Evolutionary conservation across 2,113 vertebrate species (phyloP).

Genomic region (Pimephales promelas): DNA sequence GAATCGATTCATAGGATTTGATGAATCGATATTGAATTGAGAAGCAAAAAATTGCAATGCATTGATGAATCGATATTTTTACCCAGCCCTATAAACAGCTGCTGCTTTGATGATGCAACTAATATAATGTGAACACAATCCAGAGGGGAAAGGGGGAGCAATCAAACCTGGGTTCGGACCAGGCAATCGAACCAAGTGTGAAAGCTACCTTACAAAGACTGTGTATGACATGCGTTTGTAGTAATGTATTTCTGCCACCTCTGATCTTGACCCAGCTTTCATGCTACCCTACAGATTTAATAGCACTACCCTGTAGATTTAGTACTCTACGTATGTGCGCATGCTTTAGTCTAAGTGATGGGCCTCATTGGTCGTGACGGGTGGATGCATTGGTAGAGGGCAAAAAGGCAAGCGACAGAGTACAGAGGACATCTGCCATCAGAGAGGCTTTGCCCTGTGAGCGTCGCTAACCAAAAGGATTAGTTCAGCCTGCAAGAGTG

Average conservation of each 20-base stretch:
- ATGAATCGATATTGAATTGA: too few species aligned
- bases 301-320: slow-evolving; percentile 23
- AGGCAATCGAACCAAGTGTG: too few species aligned
- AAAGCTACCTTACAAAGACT: not conserved
- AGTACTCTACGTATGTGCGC: slow-evolving; percentile 13
- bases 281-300: slow-evolving; percentile 5
- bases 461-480: slow-evolving; percentile 56
- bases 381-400: slow-evolving; percentile 42
- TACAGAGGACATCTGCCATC: slow-evolving; percentile 39
- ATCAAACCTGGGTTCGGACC: too few species aligned
- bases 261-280: slow-evolving; percentile 12
- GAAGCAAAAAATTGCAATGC: too few species aligned
- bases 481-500: slow-evolving; percentile 54
- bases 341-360: not conserved
- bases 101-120: too few species aligned
- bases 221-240: not conserved
- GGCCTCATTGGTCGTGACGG: slow-evolving; percentile 23
- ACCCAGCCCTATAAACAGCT: too few species aligned
- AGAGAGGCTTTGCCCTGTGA: slow-evolving; percentile 52
- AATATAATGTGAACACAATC: too few species aligned
- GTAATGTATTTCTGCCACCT: not conserved
- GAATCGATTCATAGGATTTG: too few species aligned
- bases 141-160: too few species aligned
- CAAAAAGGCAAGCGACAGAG: slow-evolving; percentile 41
- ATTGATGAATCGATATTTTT: too few species aligned